A percentile compares a stretch with the other conserved stretches of the same genome.
phyloP scores from a whole-genome alignment of 2,888 invertebrate species.

The Salticus scenicus region DNA sequence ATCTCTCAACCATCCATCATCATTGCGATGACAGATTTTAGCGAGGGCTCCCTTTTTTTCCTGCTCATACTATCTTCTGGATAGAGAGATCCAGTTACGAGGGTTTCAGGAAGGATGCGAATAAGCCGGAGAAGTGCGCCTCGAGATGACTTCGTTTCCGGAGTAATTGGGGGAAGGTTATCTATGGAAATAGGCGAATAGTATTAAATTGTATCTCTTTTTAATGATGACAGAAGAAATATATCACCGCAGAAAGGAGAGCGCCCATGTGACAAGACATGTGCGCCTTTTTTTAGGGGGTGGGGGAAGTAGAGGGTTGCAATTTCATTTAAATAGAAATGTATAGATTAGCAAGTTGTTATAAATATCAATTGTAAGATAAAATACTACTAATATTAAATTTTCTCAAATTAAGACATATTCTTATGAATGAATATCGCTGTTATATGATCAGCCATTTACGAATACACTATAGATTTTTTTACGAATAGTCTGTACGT shows the following conservation, averaged over 20 bases:
- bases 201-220: not conserved
- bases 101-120: not conserved
- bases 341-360: too few species aligned
- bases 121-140: not conserved
- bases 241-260: not conserved
- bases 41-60: not conserved
- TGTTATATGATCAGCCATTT: too few species aligned
- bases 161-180: not conserved
- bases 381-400: too few species aligned
- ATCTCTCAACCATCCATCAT: slow-evolving; percentile 47
- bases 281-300: too few species aligned
- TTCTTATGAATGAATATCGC: too few species aligned
- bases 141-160: not conserved
- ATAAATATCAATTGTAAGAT: too few species aligned
- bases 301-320: too few species aligned
- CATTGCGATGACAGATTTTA: slow-evolving; percentile 47
- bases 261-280: too few species aligned
- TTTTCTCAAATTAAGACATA: too few species aligned
- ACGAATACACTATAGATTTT: too few species aligned
- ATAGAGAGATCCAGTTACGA: slow-evolving; percentile 11
- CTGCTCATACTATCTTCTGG: not conserved
- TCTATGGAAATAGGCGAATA: not conserved
- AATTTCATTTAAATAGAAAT: too few species aligned
- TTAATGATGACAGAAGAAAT: not conserved
- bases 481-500: too few species aligned